Base-by-base conservation (phyloP, 2,888 invertebrate genomes). In the Parelbella ahira region DNA sequence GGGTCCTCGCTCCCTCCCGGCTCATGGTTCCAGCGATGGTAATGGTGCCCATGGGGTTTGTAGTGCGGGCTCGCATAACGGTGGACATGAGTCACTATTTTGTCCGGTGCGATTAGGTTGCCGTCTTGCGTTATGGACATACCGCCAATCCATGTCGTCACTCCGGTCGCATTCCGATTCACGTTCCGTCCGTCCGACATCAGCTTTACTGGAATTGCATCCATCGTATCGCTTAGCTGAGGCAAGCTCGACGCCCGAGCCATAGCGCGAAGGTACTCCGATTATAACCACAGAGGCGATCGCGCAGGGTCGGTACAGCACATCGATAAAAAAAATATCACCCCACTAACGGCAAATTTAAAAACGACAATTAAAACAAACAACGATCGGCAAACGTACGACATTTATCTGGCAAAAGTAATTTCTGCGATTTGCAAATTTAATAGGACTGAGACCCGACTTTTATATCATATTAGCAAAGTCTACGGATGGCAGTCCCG, bases 151-250 rank as follows among this genome's bases (percentile, higher is more conserved):
- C 87, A 88, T 53, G 84, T 78, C 24, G 79, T 73, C 66, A 78
- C 82, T 48, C 75, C 73, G 45, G 78, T 76, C 50, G 76, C 69
- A 58, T 81, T 84, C 60, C 80, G 80, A 70, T 77, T 83, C 55
- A 70, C 67, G 63, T 66, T 72, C 63, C 87, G 60, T 72, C 84
- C 87, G 54, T 86, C 86, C 68, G 84, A 82, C 69, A 82, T 81
- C 87, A 86, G 86, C 80, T 86, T 87, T 83, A 83, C 87, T 87
- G 87, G 76, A 87, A 87, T 83, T 67, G 73, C 77, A 84, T 81
- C 86, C 84, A 81, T 77, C 71, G 82, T 79, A 78, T 76, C 71
- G 73, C 87, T 87, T 86, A 87, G 81, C 77, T 70, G 72, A 58
- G 70, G 74, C 60, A 64, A 70, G 64, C 63, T 63, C 67, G 65